A percentile compares a stretch with the other conserved stretches of the same genome.
phyloP scores from a whole-genome alignment of 2,888 invertebrate species.

The Amphipoea lucens region DNA sequence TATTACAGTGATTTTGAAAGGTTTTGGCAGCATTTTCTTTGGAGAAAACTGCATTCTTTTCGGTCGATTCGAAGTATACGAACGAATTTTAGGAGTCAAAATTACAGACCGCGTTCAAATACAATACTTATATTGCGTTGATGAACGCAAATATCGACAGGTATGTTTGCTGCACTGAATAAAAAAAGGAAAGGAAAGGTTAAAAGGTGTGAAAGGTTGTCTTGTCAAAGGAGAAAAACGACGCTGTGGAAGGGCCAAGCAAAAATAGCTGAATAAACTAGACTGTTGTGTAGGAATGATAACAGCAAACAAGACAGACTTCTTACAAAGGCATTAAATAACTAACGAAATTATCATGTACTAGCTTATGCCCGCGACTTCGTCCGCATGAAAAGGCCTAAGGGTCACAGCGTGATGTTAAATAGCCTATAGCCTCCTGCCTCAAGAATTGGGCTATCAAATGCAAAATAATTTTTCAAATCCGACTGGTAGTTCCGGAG shows the following conservation, averaged over 20 bases:
- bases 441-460: no score
- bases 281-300: neutral
- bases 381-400: no score
- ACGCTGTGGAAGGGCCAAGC: neutral
- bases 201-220: no score
- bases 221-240: neutral
- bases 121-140: neutral
- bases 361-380: no score
- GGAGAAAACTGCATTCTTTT: neutral
- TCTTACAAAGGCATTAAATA: neutral
- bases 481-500: no score
- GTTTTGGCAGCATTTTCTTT: neutral
- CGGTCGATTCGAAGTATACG: neutral
- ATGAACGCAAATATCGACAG: neutral
- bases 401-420: no score
- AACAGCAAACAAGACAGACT: neutral
- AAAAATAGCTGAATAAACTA: neutral
- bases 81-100: neutral
- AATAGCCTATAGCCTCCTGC: no score
- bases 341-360: neutral
- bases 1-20: neutral
- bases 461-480: no score
- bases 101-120: neutral
- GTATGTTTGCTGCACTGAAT: neutral
- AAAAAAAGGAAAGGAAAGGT: neutral